Base-by-base conservation (phyloP, 2,888 invertebrate genomes). In the Tromatobia lineatoria region DNA sequence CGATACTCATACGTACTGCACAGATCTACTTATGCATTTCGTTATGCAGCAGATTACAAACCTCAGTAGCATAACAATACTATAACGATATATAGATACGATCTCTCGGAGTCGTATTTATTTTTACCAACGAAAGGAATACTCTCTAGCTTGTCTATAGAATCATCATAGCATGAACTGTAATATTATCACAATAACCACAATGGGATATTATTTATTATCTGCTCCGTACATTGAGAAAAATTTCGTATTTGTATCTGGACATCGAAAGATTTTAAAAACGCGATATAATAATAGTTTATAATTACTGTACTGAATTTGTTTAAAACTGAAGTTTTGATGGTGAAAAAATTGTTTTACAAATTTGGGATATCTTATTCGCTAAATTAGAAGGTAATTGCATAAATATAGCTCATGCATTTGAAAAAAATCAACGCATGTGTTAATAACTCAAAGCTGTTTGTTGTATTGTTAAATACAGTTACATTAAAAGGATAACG, bases 11-110 rank as follows among this genome's bases (percentile, higher is more conserved):
- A 50, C 25, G 42, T 38, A 3, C 11, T n/a, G 18, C 20, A 3
- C 18, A 34, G 18, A 59, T 61, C 61, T 29, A 50, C 59, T 74
- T 71, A 80, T 67, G 59, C 73, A 29, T 77, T 25, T 57, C 71
- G 29, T 67, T 67, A 29, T 67, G 66, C 20, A 13, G 38, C 8
- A 15, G 29, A 82, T 82, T 61, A 50, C 34, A 67, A 15, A 29
- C 67, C 45, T 25, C 34, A 2, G 20, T n/a, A 69, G 15, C 34
- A 54, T n/a, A 61, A 52, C 13, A 42, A 77, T 61, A 29, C 29
- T 34, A 59, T 23, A 57, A 25, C 57, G 15, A 54, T 23, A 54
- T 23, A 54, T 23, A 25, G 23, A 34, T 34, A n/a, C 34, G 0
- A 70, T 34, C 29, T 11, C 7, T 74, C 29, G 47, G n/a, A 50